Evolutionary conservation across 2,113 vertebrate species (phyloP).

Genomic region (Pollachius pollachius): DNA sequence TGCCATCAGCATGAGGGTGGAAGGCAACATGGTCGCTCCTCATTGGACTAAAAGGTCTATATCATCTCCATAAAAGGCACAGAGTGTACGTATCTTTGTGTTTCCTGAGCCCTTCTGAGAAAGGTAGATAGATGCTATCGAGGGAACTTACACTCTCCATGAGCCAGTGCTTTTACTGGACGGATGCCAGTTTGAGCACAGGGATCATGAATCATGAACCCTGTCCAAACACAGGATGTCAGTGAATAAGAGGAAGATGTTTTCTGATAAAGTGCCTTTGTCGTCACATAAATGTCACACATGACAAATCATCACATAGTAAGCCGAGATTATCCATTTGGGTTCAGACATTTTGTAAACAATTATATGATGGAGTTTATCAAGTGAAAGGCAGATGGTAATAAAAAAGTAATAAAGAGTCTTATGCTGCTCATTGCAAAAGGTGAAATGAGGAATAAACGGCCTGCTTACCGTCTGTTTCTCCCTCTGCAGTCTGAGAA

Average conservation of each 20-base stretch:
- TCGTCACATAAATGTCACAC: not conserved
- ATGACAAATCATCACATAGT: slow-evolving; percentile 4
- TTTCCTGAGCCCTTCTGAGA: slow-evolving; percentile 16
- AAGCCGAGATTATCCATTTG: slow-evolving; percentile 4
- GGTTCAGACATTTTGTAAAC: not conserved
- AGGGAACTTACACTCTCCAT: slow-evolving; percentile 45
- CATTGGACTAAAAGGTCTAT: too few relatives aligned
- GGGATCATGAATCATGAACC: slow-evolving; percentile 51
- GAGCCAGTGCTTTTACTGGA: slow-evolving; percentile 55
- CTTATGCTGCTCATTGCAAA: not conserved
- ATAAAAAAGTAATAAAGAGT: not conserved
- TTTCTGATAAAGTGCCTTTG: slow-evolving; percentile 21
- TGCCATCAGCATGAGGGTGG: too few relatives aligned
- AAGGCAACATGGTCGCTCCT: too few relatives aligned
- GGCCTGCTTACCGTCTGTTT: slow-evolving; percentile 74
- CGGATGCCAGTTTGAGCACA: slow-evolving; percentile 35
- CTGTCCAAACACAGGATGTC: slow-evolving; percentile 50
- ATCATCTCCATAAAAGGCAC: not conserved
- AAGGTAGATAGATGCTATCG: slow-evolving; percentile 48
- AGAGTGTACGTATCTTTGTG: not conserved
- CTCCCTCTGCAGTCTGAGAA: slow-evolving; percentile 53
- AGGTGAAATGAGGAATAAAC: not conserved
- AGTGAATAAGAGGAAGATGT: slow-evolving; percentile 29
- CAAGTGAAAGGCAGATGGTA: not conserved
- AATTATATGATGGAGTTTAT: not conserved